Percentiles rank a stretch among this genome's conserved stretches.
These are phyloP conservation scores for Clarias gariepinus DNA, from an alignment of 2,113 vertebrate species.

Conservation along the genomic window DNA sequence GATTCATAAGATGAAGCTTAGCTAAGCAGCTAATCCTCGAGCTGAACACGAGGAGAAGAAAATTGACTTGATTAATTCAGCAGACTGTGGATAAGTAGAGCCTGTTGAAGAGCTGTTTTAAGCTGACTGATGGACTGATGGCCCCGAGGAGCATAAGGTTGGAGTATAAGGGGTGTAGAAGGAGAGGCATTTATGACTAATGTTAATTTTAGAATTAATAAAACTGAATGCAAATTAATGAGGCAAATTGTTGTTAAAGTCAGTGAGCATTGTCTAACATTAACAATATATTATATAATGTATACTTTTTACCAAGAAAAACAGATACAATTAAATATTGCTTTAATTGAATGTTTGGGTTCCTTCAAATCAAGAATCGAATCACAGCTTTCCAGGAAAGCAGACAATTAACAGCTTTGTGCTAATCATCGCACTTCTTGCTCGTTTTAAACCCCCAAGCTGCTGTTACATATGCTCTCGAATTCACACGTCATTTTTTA, in stretches of 20 bases:
- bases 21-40: slow-evolving; percentile 35
- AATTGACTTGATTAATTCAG: slow-evolving; percentile 38
- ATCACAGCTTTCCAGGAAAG: background rate
- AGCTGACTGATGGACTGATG: slow-evolving; percentile 22
- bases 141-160: background rate
- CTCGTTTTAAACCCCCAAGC: background rate
- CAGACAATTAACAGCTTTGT: background rate
- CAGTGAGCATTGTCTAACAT: background rate
- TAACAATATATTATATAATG: too few species aligned
- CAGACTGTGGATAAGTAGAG: slow-evolving; percentile 21
- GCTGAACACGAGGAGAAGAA: slow-evolving; percentile 10
- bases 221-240: background rate
- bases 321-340: background rate
- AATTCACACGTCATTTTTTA: background rate
- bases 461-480: background rate
- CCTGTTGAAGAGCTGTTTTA: slow-evolving; percentile 26
- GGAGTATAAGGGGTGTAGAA: background rate
- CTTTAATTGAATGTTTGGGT: background rate
- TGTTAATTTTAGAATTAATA: slow-evolving; percentile 1
- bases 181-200: background rate
- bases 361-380: background rate
- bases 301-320: background rate
- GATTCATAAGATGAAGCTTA: slow-evolving; percentile 4
- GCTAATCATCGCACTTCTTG: background rate
- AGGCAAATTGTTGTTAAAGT: background rate